These are phyloP conservation scores for Struthidea cinerea DNA, from an alignment of 2,113 vertebrate species.

Conservation along the genomic window DNA sequence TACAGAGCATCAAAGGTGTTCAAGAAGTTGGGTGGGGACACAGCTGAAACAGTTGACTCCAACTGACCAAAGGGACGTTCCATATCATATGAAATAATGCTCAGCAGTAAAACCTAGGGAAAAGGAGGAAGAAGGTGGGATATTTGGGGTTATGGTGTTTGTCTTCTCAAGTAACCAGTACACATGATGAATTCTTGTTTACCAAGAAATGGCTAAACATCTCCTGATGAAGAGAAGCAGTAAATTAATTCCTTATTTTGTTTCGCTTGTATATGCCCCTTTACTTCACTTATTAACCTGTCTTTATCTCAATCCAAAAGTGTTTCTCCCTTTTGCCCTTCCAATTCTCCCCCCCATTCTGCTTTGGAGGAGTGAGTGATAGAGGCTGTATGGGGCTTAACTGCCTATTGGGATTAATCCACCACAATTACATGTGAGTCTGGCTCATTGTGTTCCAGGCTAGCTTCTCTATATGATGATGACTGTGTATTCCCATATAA, in stretches of 20 bases:
- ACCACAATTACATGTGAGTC: neutral
- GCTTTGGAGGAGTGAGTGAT: neutral
- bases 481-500: neutral
- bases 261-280: neutral
- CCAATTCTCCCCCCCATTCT: neutral
- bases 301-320: neutral
- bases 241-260: neutral
- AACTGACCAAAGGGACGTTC: neutral
- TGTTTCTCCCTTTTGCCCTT: neutral
- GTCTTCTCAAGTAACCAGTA: neutral
- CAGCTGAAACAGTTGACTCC: neutral
- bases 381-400: neutral
- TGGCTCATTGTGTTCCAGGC: neutral
- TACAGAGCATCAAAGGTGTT: neutral
- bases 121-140: neutral
- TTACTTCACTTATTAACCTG: neutral
- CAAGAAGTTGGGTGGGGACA: neutral
- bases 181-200: accelerated
- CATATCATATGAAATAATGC: too few species aligned
- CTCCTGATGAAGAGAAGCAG: neutral
- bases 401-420: neutral
- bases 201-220: neutral
- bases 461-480: neutral
- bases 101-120: neutral
- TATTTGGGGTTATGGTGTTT: neutral